A percentile compares a stretch with the other conserved stretches of the same genome.
phyloP scores from a whole-genome alignment of 2,113 vertebrate genomes.

The Malaclemys terrapin region DNA sequence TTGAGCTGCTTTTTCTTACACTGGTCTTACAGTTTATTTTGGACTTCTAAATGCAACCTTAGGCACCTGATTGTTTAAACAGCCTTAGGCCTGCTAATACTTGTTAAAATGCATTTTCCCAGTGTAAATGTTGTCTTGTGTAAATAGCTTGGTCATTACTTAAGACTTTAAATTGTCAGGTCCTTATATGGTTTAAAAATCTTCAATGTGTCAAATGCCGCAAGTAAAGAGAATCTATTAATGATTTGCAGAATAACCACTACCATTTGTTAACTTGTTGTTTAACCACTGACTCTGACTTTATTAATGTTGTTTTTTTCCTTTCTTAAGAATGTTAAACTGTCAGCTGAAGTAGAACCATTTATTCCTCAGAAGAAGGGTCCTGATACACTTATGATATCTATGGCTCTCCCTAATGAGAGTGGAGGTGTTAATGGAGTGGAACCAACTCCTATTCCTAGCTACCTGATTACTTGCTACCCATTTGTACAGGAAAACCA shows the following conservation, averaged over 20 bases:
- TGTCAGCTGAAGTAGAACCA: constrained; percentile 97
- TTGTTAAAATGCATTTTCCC: neutral
- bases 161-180: neutral
- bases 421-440: constrained; percentile 84
- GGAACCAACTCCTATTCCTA: constrained; percentile 94
- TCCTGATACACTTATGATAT: constrained; percentile 89
- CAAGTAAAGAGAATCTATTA: neutral
- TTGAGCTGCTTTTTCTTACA: neutral
- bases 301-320: constrained; percentile 21
- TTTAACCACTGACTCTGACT: neutral
- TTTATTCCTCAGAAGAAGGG: constrained; percentile 98
- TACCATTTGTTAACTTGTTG: neutral
- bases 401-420: constrained; percentile 91
- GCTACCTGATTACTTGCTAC: constrained; percentile 98
- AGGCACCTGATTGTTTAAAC: constrained; percentile 27
- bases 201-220: neutral
- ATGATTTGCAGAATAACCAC: neutral
- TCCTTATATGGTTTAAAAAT: neutral
- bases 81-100: neutral
- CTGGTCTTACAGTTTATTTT: constrained; percentile 29
- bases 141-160: neutral
- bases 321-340: constrained; percentile 92
- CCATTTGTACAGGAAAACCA: constrained; percentile 99
- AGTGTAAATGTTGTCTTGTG: constrained; percentile 5
- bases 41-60: neutral